phyloP scores from a whole-genome alignment of 2,113 vertebrate species.

The Andinoacara biseriatus region DNA sequence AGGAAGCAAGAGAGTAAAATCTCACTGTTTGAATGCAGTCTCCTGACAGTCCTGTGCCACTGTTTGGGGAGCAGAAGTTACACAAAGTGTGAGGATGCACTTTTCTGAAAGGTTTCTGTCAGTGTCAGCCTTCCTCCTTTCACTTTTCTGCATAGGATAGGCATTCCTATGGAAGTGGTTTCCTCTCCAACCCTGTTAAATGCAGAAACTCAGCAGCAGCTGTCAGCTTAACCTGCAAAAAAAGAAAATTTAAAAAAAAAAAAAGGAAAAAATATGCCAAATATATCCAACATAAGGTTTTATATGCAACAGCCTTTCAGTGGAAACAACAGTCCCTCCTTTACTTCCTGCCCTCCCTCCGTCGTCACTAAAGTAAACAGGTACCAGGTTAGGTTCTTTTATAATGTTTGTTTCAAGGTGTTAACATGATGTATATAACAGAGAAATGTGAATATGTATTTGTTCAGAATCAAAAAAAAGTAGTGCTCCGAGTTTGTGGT shows the following conservation, averaged over 20 bases:
- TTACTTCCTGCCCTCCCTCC: constrained; percentile 45
- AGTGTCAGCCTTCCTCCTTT: constrained; percentile 15
- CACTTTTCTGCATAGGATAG: constrained; percentile 49
- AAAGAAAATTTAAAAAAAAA: neutral
- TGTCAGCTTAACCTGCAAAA: constrained; percentile 37
- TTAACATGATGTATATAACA: constrained; percentile 81
- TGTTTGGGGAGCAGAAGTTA: constrained; percentile 36
- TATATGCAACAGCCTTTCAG: constrained; percentile 68
- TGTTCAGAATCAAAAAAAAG: constrained; percentile 75
- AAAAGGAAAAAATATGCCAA: constrained; percentile 69
- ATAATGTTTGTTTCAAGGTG: constrained; percentile 63
- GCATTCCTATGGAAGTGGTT: constrained; percentile 65
- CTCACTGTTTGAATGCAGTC: neutral
- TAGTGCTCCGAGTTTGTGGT: constrained; percentile 81
- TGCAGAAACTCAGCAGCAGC: constrained; percentile 36
- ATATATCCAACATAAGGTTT: constrained; percentile 56
- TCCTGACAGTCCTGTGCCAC: constrained; percentile 38
- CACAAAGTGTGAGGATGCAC: constrained; percentile 62
- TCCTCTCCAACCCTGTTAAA: constrained; percentile 29
- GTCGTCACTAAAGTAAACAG: constrained; percentile 66
- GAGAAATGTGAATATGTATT: constrained; percentile 84
- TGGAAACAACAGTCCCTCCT: constrained; percentile 62
- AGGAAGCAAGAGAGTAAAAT: too few relatives aligned
- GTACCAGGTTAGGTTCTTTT: constrained; percentile 75
- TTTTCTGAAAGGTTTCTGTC: constrained; percentile 24